Percentiles rank a stretch among this genome's conserved stretches.
Conservation (phyloP, 2,113 vertebrate genomes). For the Sebastes schlegelii region DNA sequence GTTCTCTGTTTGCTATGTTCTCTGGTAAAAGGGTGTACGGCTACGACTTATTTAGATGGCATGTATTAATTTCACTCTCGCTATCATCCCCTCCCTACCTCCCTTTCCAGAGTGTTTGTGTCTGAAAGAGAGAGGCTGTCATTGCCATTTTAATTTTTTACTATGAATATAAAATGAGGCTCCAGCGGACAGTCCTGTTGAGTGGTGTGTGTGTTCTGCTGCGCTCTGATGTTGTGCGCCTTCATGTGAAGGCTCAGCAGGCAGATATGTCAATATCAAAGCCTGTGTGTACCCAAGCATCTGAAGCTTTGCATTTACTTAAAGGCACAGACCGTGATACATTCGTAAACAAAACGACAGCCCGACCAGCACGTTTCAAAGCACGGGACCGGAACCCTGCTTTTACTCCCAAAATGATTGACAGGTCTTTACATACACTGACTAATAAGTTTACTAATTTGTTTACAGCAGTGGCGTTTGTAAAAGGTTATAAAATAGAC, state of each 20-base stretch:
- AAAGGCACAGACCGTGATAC: slow-evolving; percentile 45
- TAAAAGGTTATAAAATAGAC: neutral
- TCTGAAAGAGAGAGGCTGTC: slow-evolving; percentile 34
- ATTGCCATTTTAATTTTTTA: slow-evolving; percentile 67
- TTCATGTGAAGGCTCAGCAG: slow-evolving; percentile 62
- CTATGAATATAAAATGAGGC: slow-evolving; percentile 69
- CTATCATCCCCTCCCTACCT: slow-evolving; percentile 12
- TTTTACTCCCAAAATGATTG: slow-evolving; percentile 14
- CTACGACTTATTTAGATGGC: slow-evolving; percentile 62
- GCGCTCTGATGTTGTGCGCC: slow-evolving; percentile 50
- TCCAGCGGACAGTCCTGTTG: slow-evolving; percentile 33
- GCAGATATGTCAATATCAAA: slow-evolving; percentile 69
- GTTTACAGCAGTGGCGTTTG: neutral
- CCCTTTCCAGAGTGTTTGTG: slow-evolving; percentile 9
- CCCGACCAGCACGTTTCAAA: slow-evolving; percentile 25
- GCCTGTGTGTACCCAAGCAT: slow-evolving; percentile 43
- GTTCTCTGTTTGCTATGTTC: slow-evolving; percentile 24
- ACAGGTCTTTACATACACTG: neutral
- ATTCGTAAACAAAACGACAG: slow-evolving; percentile 37
- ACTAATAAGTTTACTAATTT: neutral
- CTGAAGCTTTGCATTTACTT: slow-evolving; percentile 65
- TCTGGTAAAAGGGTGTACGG: slow-evolving; percentile 21
- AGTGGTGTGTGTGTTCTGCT: slow-evolving; percentile 50
- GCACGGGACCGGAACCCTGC: neutral
- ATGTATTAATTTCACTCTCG: slow-evolving; percentile 49